Evolutionary conservation across 2,113 vertebrate genomes (phyloP), one percentile per base, ranked within the genome.

Genomic region (Trichechus manatus): DNA sequence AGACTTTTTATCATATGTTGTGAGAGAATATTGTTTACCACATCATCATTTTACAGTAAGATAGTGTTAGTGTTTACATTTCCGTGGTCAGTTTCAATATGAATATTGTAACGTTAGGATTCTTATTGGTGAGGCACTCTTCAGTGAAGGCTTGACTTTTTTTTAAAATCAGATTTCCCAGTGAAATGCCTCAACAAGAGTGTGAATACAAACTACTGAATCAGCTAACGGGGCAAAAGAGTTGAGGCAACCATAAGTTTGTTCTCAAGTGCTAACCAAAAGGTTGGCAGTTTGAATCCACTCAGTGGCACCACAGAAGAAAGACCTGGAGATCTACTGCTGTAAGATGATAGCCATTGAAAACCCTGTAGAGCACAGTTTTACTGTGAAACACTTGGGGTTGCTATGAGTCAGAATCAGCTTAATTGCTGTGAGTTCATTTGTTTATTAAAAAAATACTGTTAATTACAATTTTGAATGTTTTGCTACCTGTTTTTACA

Each of bases 401-500:
- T n/a, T n/a, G 27, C 68, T 13, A 17, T 72, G 68, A 72, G 68
- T 72, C 68, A n/a, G 68, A 36, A 72, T 72, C 19, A 17, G 31
- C 31, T 10, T 31, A 66, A 19, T 36, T 72, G 68, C 68, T 72
- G 53, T 47, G 31, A 56, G 11, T 61, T 61, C 4, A 6, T 61
- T 61, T 61, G 19, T 61, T 53, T 53, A 5, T 53, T 29, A 23
- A 64, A 17, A 66, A 20, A 36, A 64, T 96, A 33, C 74, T 63
- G 0, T 83, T 84, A 78, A 44, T 93, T 91, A 53, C 23, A 89
- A 6, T 93, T 95, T 97, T 94, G 47, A 89, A 93, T 19, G 39
- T 85, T 36, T 97, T 42, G 9, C 10, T 93, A 3, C 95, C 15
- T 97, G 5, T 75, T 31, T 97, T 98, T 59, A n/a, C 96, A 99